Conservation (phyloP, 2,888 invertebrate species). For the Scrobipalpa costella region DNA sequence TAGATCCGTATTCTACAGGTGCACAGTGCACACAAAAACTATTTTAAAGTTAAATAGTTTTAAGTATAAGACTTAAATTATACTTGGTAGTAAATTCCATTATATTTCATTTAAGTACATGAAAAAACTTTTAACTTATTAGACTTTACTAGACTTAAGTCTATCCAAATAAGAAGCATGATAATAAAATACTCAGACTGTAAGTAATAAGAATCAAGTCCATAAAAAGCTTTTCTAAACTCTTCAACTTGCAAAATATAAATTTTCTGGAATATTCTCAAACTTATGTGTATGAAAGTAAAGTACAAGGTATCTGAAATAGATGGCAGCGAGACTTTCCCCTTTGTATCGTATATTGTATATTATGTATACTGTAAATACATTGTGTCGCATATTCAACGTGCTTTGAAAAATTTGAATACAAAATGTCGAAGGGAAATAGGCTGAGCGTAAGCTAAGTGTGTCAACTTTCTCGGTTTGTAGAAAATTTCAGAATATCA, state of each 20-base stretch:
- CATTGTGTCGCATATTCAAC: not conserved
- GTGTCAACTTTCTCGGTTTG: not conserved
- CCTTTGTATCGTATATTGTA: not conserved
- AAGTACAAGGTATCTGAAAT: not conserved
- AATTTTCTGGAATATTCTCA: not conserved
- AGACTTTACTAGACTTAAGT: too few species aligned
- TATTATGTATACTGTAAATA: not conserved
- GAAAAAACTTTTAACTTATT: too few species aligned
- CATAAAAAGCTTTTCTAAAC: not conserved
- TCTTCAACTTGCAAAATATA: not conserved
- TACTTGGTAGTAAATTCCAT: too few species aligned
- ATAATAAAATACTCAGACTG: not conserved
- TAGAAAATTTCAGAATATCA: not conserved
- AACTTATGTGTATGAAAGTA: not conserved
- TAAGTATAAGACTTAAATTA: too few species aligned
- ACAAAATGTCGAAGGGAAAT: conserved; percentile 9
- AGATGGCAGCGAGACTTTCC: conserved; percentile 21
- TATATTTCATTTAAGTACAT: too few species aligned
- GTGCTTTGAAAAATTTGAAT: conserved; percentile 3
- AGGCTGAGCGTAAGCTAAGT: not conserved
- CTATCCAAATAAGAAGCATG: too few species aligned
- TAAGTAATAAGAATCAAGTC: not conserved
- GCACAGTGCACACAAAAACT: too few species aligned
- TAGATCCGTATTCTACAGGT: too few species aligned
- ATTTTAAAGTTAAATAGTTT: too few species aligned